A percentile compares a stretch with the other conserved stretches of the same genome.
Evolutionary conservation across 2,888 invertebrate species (phyloP).

Genomic region (Andrena haemorrhoa): DNA sequence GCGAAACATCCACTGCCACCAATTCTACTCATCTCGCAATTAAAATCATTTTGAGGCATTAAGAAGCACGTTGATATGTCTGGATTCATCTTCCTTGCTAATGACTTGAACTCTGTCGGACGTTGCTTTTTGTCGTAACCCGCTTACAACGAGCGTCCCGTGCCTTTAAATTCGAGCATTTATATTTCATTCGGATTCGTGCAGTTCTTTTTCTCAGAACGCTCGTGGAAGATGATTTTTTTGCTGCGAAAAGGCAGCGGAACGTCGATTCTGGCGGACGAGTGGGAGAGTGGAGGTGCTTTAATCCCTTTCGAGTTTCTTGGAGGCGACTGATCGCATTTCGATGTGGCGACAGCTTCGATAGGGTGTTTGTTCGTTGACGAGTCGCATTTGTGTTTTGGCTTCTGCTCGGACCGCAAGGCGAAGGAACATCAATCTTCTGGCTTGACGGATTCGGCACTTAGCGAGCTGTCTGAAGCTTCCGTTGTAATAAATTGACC

Average conservation of each 20-base stretch:
- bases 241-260: no score
- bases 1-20: background rate
- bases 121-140: background rate
- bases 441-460: conserved; percentile 65
- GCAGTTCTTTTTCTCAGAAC: conserved; percentile 18
- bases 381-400: conserved; percentile 49
- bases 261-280: background rate
- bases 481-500: conserved; percentile 67
- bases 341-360: conserved; percentile 66
- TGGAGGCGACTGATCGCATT: conserved; percentile 60
- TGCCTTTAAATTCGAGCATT: background rate
- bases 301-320: conserved; percentile 24
- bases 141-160: background rate
- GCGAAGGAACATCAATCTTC: conserved; percentile 74
- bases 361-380: conserved; percentile 9
- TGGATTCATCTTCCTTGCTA: background rate
- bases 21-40: background rate
- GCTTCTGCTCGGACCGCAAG: conserved; percentile 54
- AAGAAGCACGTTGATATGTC: background rate
- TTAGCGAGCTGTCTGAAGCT: conserved; percentile 66
- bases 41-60: background rate
- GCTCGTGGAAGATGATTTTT: no score
- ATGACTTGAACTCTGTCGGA: background rate
- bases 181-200: background rate
- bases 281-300: no score